These are phyloP conservation scores for Ditylenchus weischeri DNA, from an alignment of 2,888 invertebrate genomes.

Conservation along the genomic window DNA sequence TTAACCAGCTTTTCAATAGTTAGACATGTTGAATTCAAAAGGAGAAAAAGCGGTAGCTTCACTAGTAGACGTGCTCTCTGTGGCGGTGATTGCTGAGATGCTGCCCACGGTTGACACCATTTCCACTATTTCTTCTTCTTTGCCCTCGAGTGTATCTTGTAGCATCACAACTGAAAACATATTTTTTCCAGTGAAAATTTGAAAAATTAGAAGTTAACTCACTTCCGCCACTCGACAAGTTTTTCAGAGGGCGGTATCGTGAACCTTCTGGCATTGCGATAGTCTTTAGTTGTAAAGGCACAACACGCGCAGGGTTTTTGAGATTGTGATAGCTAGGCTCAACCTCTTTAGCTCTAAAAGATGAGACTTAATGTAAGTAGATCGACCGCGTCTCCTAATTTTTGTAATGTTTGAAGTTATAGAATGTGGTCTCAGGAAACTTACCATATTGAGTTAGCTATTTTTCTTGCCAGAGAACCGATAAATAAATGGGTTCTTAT, in stretches of 20 bases:
- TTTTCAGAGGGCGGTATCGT: conserved; percentile 80
- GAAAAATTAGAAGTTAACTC: not conserved
- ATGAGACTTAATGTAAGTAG: not conserved
- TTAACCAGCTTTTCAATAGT: conserved; percentile 27
- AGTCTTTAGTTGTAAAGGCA: conserved; percentile 78
- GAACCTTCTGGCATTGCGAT: conserved; percentile 69
- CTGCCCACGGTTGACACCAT: conserved; percentile 38
- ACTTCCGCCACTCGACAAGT: conserved; percentile 74
- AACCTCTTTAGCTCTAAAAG: conserved; percentile 47
- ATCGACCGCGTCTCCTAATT: too few relatives aligned
- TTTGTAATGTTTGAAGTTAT: too few relatives aligned
- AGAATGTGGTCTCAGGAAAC: too few relatives aligned
- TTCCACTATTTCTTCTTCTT: conserved; percentile 58
- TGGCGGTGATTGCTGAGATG: conserved; percentile 16
- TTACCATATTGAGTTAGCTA: too few relatives aligned
- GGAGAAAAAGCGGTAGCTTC: conserved; percentile 15
- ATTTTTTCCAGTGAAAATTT: not conserved
- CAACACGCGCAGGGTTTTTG: conserved; percentile 86
- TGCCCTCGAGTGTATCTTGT: conserved; percentile 75
- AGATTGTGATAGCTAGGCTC: conserved; percentile 87
- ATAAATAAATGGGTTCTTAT: too few relatives aligned
- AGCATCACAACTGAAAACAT: conserved; percentile 71
- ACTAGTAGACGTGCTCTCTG: conserved; percentile 12
- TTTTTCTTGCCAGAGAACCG: too few relatives aligned
- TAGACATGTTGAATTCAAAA: conserved; percentile 37